Evolutionary conservation across 2,797 vertebrate genomes (phyloP).

Genomic region (Enteromius treurensis): DNA sequence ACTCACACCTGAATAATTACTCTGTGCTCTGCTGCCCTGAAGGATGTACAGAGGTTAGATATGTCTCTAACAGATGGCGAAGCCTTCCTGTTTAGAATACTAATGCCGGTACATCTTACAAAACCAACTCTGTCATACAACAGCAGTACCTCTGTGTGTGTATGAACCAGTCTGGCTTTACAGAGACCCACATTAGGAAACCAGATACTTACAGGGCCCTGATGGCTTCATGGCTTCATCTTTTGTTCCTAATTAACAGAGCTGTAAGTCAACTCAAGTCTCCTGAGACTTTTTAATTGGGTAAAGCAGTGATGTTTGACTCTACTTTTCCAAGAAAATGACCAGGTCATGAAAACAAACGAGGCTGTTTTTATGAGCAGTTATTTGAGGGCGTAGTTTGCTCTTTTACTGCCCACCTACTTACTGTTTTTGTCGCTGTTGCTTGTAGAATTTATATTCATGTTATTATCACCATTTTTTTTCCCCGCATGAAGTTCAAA

Average conservation of each 20-base stretch:
- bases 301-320: constrained; percentile 15
- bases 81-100: constrained; percentile 31
- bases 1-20: constrained; percentile 12
- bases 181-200: constrained; percentile 4
- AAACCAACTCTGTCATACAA: constrained; percentile 4
- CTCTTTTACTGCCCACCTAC: background rate
- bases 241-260: constrained; percentile 30
- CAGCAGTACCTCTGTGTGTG: background rate
- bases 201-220: constrained; percentile 16
- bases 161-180: constrained; percentile 10
- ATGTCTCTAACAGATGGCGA: constrained; percentile 30
- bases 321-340: constrained; percentile 31
- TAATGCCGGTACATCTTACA: constrained; percentile 11
- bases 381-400: background rate
- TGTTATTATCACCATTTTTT: background rate
- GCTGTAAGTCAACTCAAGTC: constrained; percentile 20
- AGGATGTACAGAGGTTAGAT: constrained; percentile 16
- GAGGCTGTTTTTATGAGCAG: constrained; percentile 22
- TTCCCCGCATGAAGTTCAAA: background rate
- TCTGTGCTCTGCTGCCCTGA: constrained; percentile 14
- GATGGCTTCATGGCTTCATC: constrained; percentile 7
- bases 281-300: constrained; percentile 34
- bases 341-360: constrained; percentile 41
- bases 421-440: background rate
- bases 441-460: background rate